phyloP scores from a whole-genome alignment of 2,797 vertebrate species.

The Sebastolobus altivelis region DNA sequence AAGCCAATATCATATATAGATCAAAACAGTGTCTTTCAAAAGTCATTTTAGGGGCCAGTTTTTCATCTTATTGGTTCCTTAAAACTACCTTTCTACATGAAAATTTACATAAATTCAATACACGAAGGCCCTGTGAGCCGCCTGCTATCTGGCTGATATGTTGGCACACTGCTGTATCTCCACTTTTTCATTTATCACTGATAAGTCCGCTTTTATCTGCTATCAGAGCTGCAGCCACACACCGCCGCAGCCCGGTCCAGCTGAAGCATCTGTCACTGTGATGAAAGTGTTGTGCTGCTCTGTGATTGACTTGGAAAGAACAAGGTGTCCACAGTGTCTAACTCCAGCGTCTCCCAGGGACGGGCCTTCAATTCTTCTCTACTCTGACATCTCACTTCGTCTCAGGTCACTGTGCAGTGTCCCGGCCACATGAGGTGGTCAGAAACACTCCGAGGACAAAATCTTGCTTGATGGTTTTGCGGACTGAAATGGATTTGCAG shows the following conservation, averaged over 20 bases:
- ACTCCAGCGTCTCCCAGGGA: constrained; percentile 41
- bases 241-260: constrained; percentile 11
- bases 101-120: neutral
- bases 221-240: constrained; percentile 14
- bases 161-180: neutral
- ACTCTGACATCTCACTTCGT: constrained; percentile 48
- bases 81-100: neutral
- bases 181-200: constrained; percentile 24
- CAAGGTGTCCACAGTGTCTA: constrained; percentile 44
- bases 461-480: neutral
- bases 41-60: neutral
- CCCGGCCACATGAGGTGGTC: neutral
- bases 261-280: constrained; percentile 50
- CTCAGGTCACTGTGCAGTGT: constrained; percentile 28
- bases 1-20: neutral
- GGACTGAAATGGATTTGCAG: neutral
- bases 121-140: neutral
- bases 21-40: neutral
- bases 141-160: neutral
- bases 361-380: constrained; percentile 31
- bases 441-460: neutral
- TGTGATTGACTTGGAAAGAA: constrained; percentile 53
- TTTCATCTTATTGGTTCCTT: neutral
- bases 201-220: constrained; percentile 22
- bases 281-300: constrained; percentile 25